Evolutionary conservation across 2,113 vertebrate species (phyloP).

Genomic region (Trogon surrucura): DNA sequence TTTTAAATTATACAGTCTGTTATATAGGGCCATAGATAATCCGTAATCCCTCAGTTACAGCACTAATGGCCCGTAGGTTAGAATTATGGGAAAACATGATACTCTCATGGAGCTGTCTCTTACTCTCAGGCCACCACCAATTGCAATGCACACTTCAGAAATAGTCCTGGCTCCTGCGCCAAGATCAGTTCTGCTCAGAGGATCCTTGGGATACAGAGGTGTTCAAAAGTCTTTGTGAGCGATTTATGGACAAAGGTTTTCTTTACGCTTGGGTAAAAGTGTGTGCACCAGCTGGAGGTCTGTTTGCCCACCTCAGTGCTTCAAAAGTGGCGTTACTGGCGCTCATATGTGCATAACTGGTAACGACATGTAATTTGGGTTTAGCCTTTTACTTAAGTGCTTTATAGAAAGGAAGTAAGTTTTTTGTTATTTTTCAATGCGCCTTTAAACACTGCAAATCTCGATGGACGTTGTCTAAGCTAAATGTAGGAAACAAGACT

Average conservation of each 20-base stretch:
- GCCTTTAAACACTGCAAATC: background rate
- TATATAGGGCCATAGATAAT: background rate
- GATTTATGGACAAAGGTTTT: background rate
- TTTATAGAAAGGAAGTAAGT: background rate
- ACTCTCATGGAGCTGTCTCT: accelerated
- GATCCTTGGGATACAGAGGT: background rate
- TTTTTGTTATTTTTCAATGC: background rate
- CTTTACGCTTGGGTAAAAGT: background rate
- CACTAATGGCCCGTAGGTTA: background rate
- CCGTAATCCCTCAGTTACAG: background rate
- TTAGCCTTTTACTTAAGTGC: background rate
- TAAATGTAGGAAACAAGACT: background rate
- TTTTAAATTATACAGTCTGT: background rate
- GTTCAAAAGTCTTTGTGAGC: background rate
- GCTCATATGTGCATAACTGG: background rate
- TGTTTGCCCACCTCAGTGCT: background rate
- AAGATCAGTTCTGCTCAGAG: background rate
- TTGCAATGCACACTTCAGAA: background rate
- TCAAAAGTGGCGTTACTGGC: background rate
- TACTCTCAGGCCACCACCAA: background rate
- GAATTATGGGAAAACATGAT: background rate
- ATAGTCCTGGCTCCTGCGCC: background rate
- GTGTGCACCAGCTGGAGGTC: background rate
- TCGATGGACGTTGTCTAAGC: background rate
- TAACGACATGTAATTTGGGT: background rate